phyloP scores from a whole-genome alignment of 2,113 vertebrate genomes.

The Peromyscus maniculatus region DNA sequence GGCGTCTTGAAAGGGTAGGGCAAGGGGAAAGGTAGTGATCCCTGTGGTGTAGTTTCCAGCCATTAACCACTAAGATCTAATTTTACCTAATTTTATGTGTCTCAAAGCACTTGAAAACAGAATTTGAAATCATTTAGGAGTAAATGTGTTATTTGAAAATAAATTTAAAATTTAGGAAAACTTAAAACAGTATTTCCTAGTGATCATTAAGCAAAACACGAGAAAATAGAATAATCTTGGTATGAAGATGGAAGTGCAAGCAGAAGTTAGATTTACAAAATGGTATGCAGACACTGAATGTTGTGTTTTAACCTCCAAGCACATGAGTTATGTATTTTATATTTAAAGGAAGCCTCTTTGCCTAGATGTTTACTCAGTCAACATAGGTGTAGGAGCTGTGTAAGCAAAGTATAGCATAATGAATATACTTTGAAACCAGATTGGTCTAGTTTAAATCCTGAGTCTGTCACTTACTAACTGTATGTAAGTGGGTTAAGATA shows the following conservation, averaged over 20 bases:
- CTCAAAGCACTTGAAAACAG: not conserved
- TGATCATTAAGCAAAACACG: not conserved
- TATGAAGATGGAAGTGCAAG: not conserved
- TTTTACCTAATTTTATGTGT: slow-evolving; percentile 7
- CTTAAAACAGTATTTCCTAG: slow-evolving; percentile 33
- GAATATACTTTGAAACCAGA: not conserved
- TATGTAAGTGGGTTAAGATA: not conserved
- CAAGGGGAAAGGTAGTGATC: not conserved
- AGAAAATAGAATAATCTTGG: not conserved
- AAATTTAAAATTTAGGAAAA: slow-evolving; percentile 4
- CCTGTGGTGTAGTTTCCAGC: not conserved
- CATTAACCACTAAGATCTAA: not conserved
- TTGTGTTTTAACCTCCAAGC: not conserved
- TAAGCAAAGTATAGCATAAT: not conserved
- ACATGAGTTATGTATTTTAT: not conserved
- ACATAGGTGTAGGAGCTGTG: not conserved
- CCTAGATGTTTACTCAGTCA: not conserved
- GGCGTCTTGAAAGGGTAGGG: not conserved
- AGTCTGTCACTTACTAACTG: not conserved
- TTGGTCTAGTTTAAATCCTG: not conserved
- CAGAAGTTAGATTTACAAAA: not conserved
- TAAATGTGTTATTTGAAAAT: slow-evolving; percentile 24
- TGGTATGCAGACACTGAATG: not conserved
- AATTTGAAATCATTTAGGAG: slow-evolving; percentile 32
- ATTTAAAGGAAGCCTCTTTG: not conserved